Base-by-base conservation (phyloP, 2,888 invertebrate genomes). In the Microplitis deprimator region DNA sequence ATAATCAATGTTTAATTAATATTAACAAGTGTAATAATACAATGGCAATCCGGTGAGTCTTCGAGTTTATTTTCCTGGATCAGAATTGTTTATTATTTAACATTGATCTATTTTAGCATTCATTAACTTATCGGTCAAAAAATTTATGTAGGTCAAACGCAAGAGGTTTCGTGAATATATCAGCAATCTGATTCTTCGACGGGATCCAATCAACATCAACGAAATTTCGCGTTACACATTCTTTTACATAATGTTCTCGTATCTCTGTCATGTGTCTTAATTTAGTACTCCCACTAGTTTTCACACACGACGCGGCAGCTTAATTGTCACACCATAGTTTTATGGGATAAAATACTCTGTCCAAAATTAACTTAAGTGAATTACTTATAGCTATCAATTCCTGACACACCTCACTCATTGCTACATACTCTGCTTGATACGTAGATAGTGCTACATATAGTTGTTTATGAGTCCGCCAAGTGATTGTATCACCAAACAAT, bases 251-350 rank as follows among this genome's bases (percentile, higher is more conserved):
- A 50, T 79, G 79, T 68, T 76, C 79, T 38, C 67, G 62, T 10
- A 79, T 40, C 38, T 80, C 77, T 5, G 61, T 75, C 75, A 78
- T 78, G 65, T 80, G 79, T 41, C 78, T 75, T 0, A 82, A 62
- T 39, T 70, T 76, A 71, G 59, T 76, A 6, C 80, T 73, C 4
- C 78, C 78, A 78, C 40, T 77, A n/a, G 61, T 79, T 71, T 79
- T 67, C 13, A 67, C 73, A 41, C 79, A 39, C 20, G 79, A 77
- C 65, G 70, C 75, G 39, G 83, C 83, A 29, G 83, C 81, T 77
- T 77, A 80, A 69, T 83, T 83, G 50, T 81, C 80, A 73, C 82
- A 83, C 79, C 82, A 82, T 8, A 83, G 38, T 59, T 60, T 77
- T 10, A 82, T 77, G 6, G 82, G 80, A 73, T 40, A 79, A 39